phyloP scores from a whole-genome alignment of 1,140 invertebrate genomes.

The Aplysia californica region DNA sequence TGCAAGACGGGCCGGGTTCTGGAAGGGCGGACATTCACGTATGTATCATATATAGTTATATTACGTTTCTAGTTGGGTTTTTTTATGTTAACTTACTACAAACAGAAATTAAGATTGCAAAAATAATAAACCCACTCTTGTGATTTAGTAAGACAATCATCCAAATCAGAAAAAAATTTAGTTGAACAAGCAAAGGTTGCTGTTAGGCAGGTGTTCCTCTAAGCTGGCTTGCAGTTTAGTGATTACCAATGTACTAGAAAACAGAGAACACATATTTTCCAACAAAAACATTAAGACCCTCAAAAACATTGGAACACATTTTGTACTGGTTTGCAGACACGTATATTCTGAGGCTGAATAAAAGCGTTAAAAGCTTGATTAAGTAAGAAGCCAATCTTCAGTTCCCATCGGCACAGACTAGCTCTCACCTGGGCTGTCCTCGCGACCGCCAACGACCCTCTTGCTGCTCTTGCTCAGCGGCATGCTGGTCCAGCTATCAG shows the following conservation, averaged over 20 bases:
- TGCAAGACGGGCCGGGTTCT: constrained; percentile 29
- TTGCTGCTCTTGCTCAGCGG: constrained; percentile 7
- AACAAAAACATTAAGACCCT: not conserved
- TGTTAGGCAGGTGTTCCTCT: no score
- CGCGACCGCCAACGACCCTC: not conserved
- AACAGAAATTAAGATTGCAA: not conserved
- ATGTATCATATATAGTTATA: not conserved
- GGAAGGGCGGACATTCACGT: not conserved
- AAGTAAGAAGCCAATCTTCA: no score
- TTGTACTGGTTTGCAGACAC: not conserved
- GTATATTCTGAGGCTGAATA: not conserved
- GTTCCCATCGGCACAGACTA: no score
- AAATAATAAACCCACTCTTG: not conserved
- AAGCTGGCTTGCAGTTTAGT: no score
- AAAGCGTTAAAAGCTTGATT: no score
- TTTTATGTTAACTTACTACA: not conserved
- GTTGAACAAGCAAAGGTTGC: no score
- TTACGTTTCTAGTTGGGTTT: no score
- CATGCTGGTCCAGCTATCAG: not conserved
- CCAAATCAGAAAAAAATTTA: not conserved
- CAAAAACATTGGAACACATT: not conserved
- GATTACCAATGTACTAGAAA: no score
- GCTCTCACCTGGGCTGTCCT: constrained; percentile 3
- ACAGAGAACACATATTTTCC: not conserved
- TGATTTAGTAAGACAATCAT: not conserved